These are phyloP conservation scores for Toxotes lorentzi DNA, from an alignment of 2,797 vertebrate genomes.

Conservation along the genomic window DNA sequence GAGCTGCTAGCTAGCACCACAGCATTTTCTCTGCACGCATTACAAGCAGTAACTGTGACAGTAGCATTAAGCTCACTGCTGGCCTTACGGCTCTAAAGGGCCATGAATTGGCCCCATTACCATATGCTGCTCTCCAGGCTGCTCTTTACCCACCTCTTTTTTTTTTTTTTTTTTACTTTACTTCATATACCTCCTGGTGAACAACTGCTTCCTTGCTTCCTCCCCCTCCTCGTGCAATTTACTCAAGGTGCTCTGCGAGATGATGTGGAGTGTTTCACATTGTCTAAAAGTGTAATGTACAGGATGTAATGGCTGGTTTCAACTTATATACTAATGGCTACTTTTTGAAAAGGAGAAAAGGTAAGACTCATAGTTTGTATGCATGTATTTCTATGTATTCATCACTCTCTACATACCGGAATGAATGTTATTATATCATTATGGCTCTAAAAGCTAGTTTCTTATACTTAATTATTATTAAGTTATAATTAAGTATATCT, in stretches of 20 bases:
- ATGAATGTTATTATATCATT: conserved; percentile 7
- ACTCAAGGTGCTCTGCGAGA: conserved; percentile 38
- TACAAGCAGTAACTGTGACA: conserved; percentile 39
- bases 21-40: conserved; percentile 33
- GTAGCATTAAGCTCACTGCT: conserved; percentile 33
- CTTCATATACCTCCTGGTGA: conserved; percentile 56
- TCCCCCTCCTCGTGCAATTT: conserved; percentile 36
- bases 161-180: conserved; percentile 37
- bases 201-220: conserved; percentile 28
- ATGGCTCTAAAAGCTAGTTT: neutral
- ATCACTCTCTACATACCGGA: neutral
- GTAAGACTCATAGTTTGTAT: neutral
- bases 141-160: conserved; percentile 49
- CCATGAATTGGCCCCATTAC: conserved; percentile 37
- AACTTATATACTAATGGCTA: conserved; percentile 29
- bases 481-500: too few relatives aligned
- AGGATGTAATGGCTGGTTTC: conserved; percentile 34
- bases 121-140: conserved; percentile 46
- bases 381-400: neutral
- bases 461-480: neutral
- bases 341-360: conserved; percentile 14
- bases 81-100: conserved; percentile 52
- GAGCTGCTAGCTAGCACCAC: conserved; percentile 23
- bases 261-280: conserved; percentile 10
- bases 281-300: conserved; percentile 17